Evolutionary conservation across 2,888 invertebrate genomes (phyloP), one percentile per base, ranked within the genome.

Genomic region (Zele albiditarsus): DNA sequence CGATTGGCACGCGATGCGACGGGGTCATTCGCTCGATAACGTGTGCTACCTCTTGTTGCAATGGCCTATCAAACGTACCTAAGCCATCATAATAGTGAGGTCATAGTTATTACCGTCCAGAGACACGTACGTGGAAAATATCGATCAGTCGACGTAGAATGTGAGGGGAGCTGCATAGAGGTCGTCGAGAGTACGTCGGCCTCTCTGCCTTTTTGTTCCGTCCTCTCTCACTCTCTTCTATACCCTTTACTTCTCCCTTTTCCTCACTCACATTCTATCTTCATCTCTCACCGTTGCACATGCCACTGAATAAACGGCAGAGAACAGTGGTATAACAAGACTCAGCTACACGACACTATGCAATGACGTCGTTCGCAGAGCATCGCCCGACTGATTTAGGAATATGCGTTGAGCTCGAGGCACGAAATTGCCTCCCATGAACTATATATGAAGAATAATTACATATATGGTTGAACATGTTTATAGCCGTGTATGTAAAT

Each of bases 101-200:
- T 74, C 74, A 70, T 63, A 74, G 74, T 67, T 73, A 75, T 73
- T 70, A 73, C 53, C 62, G 67, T 72, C 57, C 62, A 63, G 66
- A 71, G 69, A 70, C 71, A 73, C 76, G 69, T 77, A 73, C 72
- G 73, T 62, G 73, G 67, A 71, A 75, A 78, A 77, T 78, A 78
- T 78, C 78, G 77, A 77, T 75, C 72, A 53, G 74, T 63, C 62
- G 23, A 27, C 58, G 72, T 60, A 69, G 16, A n/a, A 20, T 60
- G 53, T 28, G 46, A n/a, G 57, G 27, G 16, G 28, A 57, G 20
- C 20, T 70, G 58, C 71, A 60, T 23, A 42, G 57, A 49, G 65
- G 67, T 70, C 49, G 69, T 68, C 68, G 49, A 46, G 67, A 60
- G 71, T 67, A 74, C 74, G 68, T 75, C 58, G 23, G 58, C 60